phyloP scores from a whole-genome alignment of 1,140 invertebrate genomes.

The Temnothorax curvispinosus region DNA sequence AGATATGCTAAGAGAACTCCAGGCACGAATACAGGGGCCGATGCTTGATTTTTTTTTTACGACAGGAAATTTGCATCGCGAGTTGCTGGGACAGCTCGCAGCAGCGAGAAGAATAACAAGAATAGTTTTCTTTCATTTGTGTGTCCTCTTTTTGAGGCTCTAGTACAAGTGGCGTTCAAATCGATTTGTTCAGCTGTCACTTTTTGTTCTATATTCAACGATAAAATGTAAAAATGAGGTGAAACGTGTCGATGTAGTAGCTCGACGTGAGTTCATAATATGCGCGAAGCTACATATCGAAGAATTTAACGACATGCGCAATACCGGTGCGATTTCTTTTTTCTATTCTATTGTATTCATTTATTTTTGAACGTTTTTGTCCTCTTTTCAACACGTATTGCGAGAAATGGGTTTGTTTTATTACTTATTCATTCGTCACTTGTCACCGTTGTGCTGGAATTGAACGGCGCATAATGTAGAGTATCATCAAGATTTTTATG shows the following conservation, averaged over 20 bases:
- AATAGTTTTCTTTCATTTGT: conserved; percentile 29
- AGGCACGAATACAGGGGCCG: background rate
- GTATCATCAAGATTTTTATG: background rate
- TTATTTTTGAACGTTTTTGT: background rate
- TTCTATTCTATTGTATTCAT: background rate
- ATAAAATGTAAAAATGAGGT: background rate
- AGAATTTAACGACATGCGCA: background rate
- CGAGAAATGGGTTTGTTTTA: background rate
- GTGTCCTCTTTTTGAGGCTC: conserved; percentile 3
- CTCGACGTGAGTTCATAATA: background rate
- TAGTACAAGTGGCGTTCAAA: background rate
- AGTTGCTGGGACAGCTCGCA: conserved; percentile 41
- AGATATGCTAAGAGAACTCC: conserved; percentile 30
- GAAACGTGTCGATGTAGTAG: conserved; percentile 8
- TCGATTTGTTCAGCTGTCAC: conserved; percentile 51
- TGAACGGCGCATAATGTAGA: background rate
- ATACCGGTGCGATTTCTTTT: background rate
- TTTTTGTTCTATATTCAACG: background rate
- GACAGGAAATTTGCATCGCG: conserved; percentile 32
- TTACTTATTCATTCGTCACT: background rate
- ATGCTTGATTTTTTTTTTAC: conserved; percentile 26
- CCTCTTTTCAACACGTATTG: background rate
- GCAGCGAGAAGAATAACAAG: conserved; percentile 47
- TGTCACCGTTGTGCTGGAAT: background rate
- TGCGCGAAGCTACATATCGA: background rate